Evolutionary conservation across 2,888 invertebrate genomes (phyloP).

Genomic region (Torymus auratus): DNA sequence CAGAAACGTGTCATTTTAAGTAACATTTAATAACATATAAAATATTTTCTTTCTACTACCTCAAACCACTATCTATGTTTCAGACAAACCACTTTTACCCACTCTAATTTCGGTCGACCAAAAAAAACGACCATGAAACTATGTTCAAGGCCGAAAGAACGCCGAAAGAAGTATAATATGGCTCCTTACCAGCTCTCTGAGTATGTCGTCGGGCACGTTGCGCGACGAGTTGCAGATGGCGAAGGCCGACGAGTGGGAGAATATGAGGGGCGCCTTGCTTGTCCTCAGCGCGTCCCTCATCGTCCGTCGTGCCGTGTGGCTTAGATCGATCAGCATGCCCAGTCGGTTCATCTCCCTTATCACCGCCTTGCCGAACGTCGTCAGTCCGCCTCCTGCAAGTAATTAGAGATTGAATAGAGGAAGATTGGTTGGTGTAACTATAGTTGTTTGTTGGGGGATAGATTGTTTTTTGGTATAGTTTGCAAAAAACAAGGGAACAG

Average conservation of each 20-base stretch:
- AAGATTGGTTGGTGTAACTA: no score
- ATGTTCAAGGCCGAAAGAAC: no score
- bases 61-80: no score
- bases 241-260: conserved; percentile 93
- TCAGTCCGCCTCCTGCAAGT: conserved; percentile 70
- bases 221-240: conserved; percentile 91
- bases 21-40: no score
- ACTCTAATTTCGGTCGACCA: no score
- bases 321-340: conserved; percentile 94
- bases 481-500: no score
- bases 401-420: background rate
- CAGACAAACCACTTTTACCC: no score
- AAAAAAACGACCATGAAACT: no score
- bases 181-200: conserved; percentile 80
- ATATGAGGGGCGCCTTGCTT: conserved; percentile 92
- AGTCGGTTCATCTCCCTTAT: conserved; percentile 95
- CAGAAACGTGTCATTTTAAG: no score
- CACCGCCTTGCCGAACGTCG: conserved; percentile 81
- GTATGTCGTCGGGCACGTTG: conserved; percentile 92
- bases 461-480: no score
- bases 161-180: background rate
- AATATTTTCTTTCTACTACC: no score
- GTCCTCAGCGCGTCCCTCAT: conserved; percentile 89
- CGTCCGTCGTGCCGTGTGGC: conserved; percentile 90
- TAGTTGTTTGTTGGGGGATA: no score